Conservation (phyloP, 2,797 vertebrate genomes). For the Pristis pectinata region DNA sequence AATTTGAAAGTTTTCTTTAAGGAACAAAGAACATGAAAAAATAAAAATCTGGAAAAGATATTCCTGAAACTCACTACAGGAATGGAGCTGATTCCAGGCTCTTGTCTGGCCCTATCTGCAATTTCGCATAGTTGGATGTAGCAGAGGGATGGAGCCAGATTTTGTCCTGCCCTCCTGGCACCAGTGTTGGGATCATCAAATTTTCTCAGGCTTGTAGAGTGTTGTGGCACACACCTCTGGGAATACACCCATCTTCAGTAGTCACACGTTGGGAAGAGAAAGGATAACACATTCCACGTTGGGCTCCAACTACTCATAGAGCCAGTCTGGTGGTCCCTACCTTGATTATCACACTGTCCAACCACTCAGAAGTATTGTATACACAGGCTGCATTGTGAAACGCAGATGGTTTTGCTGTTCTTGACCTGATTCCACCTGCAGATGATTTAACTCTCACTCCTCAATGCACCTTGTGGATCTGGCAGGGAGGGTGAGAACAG, state of each 20-base stretch:
- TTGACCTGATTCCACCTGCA: not conserved
- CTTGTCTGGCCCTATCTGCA: not conserved
- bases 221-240: not conserved
- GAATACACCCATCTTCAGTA: not conserved
- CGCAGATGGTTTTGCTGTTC: not conserved
- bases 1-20: not conserved
- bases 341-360: not conserved
- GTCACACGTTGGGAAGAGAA: not conserved
- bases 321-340: not conserved
- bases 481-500: not conserved
- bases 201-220: not conserved
- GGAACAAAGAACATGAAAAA: not conserved
- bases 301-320: not conserved
- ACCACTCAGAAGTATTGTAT: not conserved
- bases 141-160: not conserved
- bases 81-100: not conserved
- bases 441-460: not conserved
- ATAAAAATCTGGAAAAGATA: not conserved
- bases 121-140: no score
- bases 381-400: not conserved
- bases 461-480: not conserved
- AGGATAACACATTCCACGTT: not conserved
- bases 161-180: not conserved
- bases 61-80: not conserved
- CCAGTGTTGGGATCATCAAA: not conserved